A percentile compares a stretch with the other conserved stretches of the same genome.
Conservation (phyloP, 2,113 vertebrate genomes). For the sheep (Ovis aries) region DNA sequence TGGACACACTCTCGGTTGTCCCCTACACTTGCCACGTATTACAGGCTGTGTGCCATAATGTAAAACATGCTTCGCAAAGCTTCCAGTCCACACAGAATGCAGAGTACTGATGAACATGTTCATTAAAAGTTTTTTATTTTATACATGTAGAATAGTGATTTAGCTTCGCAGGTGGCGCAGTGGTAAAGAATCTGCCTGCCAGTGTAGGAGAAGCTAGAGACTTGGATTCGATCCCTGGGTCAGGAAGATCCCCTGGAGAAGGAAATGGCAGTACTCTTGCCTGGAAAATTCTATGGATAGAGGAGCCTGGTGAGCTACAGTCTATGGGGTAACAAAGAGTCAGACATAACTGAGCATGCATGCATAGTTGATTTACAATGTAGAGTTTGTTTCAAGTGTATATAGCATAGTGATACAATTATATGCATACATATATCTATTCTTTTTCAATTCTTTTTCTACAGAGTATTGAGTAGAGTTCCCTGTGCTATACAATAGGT, state of each 20-base stretch:
- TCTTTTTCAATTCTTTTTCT: background rate
- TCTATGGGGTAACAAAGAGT: background rate
- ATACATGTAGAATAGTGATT: background rate
- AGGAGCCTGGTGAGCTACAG: background rate
- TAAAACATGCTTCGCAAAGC: background rate
- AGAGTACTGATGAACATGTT: background rate
- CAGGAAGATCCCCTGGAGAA: background rate
- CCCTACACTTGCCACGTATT: fast-evolving
- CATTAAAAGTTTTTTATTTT: background rate
- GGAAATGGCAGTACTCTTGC: background rate
- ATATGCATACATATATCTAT: background rate
- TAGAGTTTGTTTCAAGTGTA: background rate
- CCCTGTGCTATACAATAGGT: background rate
- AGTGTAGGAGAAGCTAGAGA: background rate
- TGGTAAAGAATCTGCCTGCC: background rate
- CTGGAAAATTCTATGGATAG: background rate
- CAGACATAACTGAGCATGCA: background rate
- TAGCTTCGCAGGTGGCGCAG: background rate
- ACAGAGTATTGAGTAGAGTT: background rate
- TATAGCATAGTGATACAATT: background rate
- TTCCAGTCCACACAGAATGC: background rate
- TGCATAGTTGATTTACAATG: background rate
- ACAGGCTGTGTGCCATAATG: fast-evolving
- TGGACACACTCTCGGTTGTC: fast-evolving
- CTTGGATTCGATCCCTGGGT: background rate